Conservation (phyloP, 1,140 invertebrate genomes). For the Leptopilina clavipes region DNA sequence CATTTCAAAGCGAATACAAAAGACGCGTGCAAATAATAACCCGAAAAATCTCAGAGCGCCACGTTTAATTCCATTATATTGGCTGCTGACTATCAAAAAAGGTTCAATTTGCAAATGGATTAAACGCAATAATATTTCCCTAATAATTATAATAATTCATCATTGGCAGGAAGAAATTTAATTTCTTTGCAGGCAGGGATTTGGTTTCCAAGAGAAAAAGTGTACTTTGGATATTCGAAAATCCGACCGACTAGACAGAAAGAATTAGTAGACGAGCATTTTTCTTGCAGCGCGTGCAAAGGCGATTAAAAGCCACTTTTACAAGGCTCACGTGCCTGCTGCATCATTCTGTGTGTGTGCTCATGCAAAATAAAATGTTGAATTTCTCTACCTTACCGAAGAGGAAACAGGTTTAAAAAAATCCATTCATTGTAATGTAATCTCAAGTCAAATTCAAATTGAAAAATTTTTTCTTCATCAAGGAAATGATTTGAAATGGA, state of each 20-base stretch:
- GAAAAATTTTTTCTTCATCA: too few relatives aligned
- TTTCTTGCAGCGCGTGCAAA: background rate
- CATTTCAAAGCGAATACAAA: background rate
- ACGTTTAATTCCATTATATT: background rate
- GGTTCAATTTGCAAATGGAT: too few relatives aligned
- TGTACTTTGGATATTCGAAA: too few relatives aligned
- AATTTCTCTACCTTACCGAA: background rate
- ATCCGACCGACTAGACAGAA: background rate
- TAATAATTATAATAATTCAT: too few relatives aligned
- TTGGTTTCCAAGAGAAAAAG: too few relatives aligned
- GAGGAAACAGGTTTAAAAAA: too few relatives aligned
- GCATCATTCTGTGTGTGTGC: background rate
- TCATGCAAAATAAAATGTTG: background rate
- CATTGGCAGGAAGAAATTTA: too few relatives aligned
- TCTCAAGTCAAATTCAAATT: too few relatives aligned
- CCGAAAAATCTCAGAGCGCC: background rate
- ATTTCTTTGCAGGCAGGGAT: too few relatives aligned
- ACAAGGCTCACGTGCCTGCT: background rate
- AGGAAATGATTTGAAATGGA: too few relatives aligned
- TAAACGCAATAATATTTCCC: too few relatives aligned
- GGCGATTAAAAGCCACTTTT: background rate
- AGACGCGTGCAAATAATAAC: background rate
- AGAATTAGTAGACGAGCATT: background rate
- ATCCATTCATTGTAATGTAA: too few relatives aligned
- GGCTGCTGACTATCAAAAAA: background rate